These are phyloP conservation scores for Smittia aterrima DNA, from an alignment of 2,888 invertebrate species.

Conservation along the genomic window DNA sequence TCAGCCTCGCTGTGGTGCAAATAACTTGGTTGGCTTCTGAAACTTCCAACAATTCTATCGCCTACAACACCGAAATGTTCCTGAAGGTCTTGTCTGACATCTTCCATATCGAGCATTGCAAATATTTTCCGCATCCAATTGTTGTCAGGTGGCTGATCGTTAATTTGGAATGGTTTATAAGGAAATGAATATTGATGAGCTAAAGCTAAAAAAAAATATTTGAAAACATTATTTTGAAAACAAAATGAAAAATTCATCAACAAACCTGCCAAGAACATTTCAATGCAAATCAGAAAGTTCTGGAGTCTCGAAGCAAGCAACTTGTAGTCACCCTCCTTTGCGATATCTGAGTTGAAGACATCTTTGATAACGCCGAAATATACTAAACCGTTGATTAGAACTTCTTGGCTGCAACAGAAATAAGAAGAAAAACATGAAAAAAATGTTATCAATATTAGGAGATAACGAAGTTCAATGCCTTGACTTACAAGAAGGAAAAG, in stretches of 20 bases:
- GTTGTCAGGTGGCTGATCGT: constrained; percentile 55
- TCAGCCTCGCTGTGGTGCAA: constrained; percentile 61
- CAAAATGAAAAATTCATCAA: not conserved
- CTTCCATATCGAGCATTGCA: constrained; percentile 96
- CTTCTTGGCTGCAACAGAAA: constrained; percentile 74
- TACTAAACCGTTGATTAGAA: constrained; percentile 81
- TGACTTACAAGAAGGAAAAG: constrained; percentile 94
- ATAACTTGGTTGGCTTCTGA: constrained; percentile 74
- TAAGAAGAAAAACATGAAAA: not conserved
- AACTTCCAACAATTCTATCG: constrained; percentile 72
- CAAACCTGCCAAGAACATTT: constrained; percentile 70
- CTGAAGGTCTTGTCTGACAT: constrained; percentile 86
- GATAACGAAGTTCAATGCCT: constrained; percentile 25
- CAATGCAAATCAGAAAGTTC: constrained; percentile 94
- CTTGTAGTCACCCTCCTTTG: constrained; percentile 61
- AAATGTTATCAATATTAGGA: constrained; percentile 42
- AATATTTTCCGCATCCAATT: constrained; percentile 76
- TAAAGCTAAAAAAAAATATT: constrained; percentile 64
- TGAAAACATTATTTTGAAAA: not conserved
- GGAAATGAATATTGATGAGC: constrained; percentile 96
- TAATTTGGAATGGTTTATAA: constrained; percentile 76
- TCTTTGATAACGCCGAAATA: constrained; percentile 77
- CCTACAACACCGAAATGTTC: constrained; percentile 90
- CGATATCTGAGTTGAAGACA: constrained; percentile 68
- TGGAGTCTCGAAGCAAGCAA: constrained; percentile 80